A percentile compares a stretch with the other conserved stretches of the same genome.
phyloP scores from a whole-genome alignment of 2,888 invertebrate genomes.

The Dromius quadrimaculatus region DNA sequence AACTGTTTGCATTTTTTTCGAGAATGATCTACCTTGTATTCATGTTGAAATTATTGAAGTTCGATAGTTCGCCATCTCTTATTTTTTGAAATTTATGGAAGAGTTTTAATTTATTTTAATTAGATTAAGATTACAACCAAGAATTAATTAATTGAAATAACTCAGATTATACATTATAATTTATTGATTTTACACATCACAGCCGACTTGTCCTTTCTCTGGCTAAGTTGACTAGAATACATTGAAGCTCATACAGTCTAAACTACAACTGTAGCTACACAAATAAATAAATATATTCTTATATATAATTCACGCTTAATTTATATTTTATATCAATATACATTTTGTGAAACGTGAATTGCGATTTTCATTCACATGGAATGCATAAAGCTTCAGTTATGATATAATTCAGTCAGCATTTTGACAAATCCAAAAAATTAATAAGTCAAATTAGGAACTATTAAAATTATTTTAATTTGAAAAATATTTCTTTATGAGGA shows the following conservation, averaged over 20 bases:
- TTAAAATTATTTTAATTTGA: no score
- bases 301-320: conserved; percentile 25
- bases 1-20: no score
- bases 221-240: conserved; percentile 50
- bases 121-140: no score
- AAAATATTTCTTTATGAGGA: no score
- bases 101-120: no score
- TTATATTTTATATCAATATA: conserved; percentile 24
- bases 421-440: conserved; percentile 11
- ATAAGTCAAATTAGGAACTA: no score
- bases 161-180: conserved; percentile 21
- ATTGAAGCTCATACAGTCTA: conserved; percentile 44
- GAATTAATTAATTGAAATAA: no score
- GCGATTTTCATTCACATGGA: conserved; percentile 18
- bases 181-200: conserved; percentile 40
- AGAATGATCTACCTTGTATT: no score
- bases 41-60: no score
- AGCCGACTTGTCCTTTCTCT: conserved; percentile 46
- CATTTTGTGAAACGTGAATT: conserved; percentile 12
- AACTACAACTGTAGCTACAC: conserved; percentile 33
- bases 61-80: no score
- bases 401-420: background rate
- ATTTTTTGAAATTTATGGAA: no score
- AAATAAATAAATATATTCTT: conserved; percentile 47
- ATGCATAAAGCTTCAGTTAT: conserved; percentile 36